Percentiles rank a stretch among this genome's conserved stretches.
Conservation (phyloP, 2,888 invertebrate species). For the Euproctis similis region DNA sequence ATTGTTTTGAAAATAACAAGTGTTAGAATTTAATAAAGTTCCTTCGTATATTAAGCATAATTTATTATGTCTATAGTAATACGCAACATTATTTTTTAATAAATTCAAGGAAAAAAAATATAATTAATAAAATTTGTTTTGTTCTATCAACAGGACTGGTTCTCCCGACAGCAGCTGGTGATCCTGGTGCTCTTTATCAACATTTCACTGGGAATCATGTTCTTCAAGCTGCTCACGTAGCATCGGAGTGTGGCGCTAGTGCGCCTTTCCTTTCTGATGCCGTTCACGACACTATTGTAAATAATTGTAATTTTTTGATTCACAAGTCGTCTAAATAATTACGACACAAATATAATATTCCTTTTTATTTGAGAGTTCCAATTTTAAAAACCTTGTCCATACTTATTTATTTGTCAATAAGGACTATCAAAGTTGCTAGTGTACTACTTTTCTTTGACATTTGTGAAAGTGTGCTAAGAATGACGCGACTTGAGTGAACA, state of each 20-base stretch:
- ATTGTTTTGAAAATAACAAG: no score
- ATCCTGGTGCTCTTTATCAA: slow-evolving; percentile 95
- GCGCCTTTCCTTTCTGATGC: slow-evolving; percentile 40
- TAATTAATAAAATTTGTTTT: slow-evolving; percentile 3
- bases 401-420: slow-evolving; percentile 47
- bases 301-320: slow-evolving; percentile 50
- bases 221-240: slow-evolving; percentile 97
- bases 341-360: no score
- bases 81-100: no score
- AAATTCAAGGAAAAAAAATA: no score
- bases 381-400: slow-evolving; percentile 30
- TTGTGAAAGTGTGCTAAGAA: slow-evolving; percentile 61
- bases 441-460: slow-evolving; percentile 56
- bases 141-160: slow-evolving; percentile 89
- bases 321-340: slow-evolving; percentile 45
- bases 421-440: slow-evolving; percentile 66
- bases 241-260: slow-evolving; percentile 73
- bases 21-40: no score
- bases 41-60: no score
- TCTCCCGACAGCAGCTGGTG: slow-evolving; percentile 95
- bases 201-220: slow-evolving; percentile 95
- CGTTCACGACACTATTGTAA: slow-evolving; percentile 44
- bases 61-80: no score
- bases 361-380: slow-evolving; percentile 25
- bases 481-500: slow-evolving; percentile 47